Percentiles rank a stretch among this genome's conserved stretches.
Conservation (phyloP, 2,888 invertebrate species). For the Andrena bucephala region DNA sequence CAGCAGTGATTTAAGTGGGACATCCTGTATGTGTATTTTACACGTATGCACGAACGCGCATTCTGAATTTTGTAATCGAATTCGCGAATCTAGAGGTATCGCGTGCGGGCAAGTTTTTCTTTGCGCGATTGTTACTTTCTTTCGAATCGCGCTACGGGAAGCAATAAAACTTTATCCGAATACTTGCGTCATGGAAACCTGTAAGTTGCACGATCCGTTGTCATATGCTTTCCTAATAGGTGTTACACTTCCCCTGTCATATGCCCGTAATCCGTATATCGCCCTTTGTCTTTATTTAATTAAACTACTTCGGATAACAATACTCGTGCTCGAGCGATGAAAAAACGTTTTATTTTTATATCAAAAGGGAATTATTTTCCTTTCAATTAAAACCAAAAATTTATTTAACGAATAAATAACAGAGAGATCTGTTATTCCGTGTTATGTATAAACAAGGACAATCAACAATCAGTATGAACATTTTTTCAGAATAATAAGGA, state of each 20-base stretch:
- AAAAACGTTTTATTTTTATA: not conserved
- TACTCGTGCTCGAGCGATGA: not conserved
- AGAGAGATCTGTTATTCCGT: not conserved
- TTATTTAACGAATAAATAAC: not conserved
- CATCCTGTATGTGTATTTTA: not conserved
- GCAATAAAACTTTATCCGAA: conserved; percentile 66
- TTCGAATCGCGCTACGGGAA: conserved; percentile 42
- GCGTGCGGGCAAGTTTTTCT: not conserved
- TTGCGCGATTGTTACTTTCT: not conserved
- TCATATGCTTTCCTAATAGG: conserved; percentile 62
- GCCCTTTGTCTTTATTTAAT: conserved; percentile 19
- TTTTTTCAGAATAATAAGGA: too few species aligned
- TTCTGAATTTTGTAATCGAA: conserved; percentile 16
- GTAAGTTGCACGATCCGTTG: conserved; percentile 55
- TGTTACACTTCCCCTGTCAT: conserved; percentile 53
- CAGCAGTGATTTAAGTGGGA: too few species aligned
- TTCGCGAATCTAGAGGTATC: not conserved
- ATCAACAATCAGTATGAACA: too few species aligned
- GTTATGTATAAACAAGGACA: not conserved
- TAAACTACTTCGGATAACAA: not conserved
- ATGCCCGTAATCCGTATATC: not conserved
- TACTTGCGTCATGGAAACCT: conserved; percentile 63
- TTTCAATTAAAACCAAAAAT: not conserved
- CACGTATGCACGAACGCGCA: conserved; percentile 10
- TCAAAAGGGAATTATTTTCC: too few species aligned